Evolutionary conservation across 2,113 vertebrate genomes (phyloP).

Genomic region (Leptosomus discolor): DNA sequence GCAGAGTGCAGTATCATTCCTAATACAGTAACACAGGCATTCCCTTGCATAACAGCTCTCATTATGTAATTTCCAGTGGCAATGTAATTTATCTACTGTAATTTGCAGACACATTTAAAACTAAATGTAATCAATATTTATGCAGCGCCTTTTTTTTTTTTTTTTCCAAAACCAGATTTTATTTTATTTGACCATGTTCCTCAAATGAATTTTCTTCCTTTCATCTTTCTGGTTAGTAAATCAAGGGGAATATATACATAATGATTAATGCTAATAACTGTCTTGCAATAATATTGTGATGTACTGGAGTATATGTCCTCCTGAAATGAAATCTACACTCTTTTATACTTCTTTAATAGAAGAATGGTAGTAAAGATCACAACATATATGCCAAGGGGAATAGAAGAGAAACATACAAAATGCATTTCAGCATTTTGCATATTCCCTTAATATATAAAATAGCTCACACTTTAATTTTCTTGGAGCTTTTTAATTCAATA

Average conservation of each 20-base stretch:
- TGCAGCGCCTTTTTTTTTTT: background rate
- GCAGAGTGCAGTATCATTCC: background rate
- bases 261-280: conserved; percentile 2
- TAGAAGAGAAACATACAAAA: background rate
- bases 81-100: background rate
- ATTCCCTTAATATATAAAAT: background rate
- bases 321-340: background rate
- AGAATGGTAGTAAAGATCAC: background rate
- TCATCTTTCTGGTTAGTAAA: conserved; percentile 6
- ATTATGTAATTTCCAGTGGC: conserved; percentile 34
- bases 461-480: background rate
- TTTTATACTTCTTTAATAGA: background rate
- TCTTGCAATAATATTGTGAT: background rate
- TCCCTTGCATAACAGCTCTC: background rate
- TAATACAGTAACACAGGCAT: background rate
- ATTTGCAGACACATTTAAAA: conserved; percentile 28
- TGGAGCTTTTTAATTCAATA: conserved; percentile 25
- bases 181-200: background rate
- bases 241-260: conserved; percentile 30
- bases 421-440: background rate
- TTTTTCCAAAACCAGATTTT: background rate
- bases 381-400: background rate
- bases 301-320: background rate
- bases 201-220: conserved; percentile 6
- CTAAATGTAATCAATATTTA: background rate